phyloP scores from a whole-genome alignment of 2,113 vertebrate genomes.

The Atractosteus spatula region DNA sequence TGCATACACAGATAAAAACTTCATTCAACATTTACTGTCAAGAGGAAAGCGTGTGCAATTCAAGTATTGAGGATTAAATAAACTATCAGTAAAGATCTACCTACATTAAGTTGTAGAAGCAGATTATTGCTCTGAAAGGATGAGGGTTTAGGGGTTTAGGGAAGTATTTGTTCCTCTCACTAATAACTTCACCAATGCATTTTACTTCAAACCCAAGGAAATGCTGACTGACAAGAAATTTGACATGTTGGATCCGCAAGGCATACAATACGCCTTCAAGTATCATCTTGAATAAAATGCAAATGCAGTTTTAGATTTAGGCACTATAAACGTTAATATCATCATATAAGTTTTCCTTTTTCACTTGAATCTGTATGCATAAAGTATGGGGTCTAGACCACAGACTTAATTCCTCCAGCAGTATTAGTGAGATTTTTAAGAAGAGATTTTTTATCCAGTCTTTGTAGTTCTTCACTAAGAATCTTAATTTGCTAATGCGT shows the following conservation, averaged over 20 bases:
- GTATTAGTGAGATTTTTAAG: no score
- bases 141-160: not conserved
- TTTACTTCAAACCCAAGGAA: constrained; percentile 6
- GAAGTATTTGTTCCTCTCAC: constrained; percentile 17
- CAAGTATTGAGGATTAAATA: constrained; percentile 61
- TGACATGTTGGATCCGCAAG: constrained; percentile 16
- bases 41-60: constrained; percentile 33
- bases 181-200: constrained; percentile 17
- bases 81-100: constrained; percentile 45
- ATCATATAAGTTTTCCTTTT: no score
- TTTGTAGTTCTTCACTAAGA: no score
- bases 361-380: no score
- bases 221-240: constrained; percentile 17
- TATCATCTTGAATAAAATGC: constrained; percentile 2
- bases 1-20: no score
- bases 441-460: no score
- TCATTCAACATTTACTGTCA: no score
- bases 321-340: no score
- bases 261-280: not conserved
- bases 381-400: no score
- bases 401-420: no score
- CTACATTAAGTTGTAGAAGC: constrained; percentile 48
- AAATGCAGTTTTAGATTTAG: not conserved
- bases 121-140: constrained; percentile 18
- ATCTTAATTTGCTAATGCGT: no score